Evolutionary conservation across 2,113 vertebrate species (phyloP), one percentile per base, ranked within the genome.

Genomic region (Albula goreensis): DNA sequence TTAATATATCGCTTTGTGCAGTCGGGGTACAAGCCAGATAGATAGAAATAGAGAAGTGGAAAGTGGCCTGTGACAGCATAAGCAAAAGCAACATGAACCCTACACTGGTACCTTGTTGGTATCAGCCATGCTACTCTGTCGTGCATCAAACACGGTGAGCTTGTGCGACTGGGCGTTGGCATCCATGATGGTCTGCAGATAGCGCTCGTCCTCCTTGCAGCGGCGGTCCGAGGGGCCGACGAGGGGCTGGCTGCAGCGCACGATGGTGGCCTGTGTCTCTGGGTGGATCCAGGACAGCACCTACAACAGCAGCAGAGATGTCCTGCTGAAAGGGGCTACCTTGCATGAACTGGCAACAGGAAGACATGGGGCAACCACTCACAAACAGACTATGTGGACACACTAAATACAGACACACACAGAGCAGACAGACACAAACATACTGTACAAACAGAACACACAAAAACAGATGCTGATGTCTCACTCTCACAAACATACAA

Each of bases 111-210:
- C 98, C 97, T 99, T 99, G 93, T 98, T 99, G 52, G 96, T 97
- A 80, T 96, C 91, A 0, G 98, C 98, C 4, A 97, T 97, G 0
- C 96, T 97, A 57, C 92, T 96, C 86, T 99, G 98, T 22, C 98
- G 95, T 80, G 98, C 98, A 74, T 99, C 98, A 48, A 99, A 99
- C 90, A 99, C 96, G 88, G 94, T 96, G 31, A 99, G 96, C 88
- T 99, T 99, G 89, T 99, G 98, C 15, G 98, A 98, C 91, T 99
- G 98, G 52, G 98, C 98, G 1, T 99, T 99, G 89, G 98, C 97
- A 49, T 99, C 98, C 97, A 99, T 98, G 91, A 99, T 97, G 41
- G 96, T 96, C 80, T 99, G 98, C 85, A 99, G 93, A 80, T 97
- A 97, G 84, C 96, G 97, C 78, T 99, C 98, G n/a, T 99, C 98